Conservation (phyloP, 2,888 invertebrate species). For the Stramonita haemastoma region DNA sequence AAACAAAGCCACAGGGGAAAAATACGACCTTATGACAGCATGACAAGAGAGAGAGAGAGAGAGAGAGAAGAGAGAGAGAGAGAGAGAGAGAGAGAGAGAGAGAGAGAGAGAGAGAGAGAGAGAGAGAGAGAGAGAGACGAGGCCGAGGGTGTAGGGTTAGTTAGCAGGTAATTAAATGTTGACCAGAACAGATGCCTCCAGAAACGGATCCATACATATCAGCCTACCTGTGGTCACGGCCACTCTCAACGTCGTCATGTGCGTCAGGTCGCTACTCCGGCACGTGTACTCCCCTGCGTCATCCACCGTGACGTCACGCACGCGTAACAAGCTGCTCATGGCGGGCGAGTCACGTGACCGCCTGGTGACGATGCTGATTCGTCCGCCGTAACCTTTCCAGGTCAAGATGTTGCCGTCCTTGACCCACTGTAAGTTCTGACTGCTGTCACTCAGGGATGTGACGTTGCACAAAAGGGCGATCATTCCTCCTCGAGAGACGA, state of each 20-base stretch:
- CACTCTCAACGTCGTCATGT: constrained; percentile 34
- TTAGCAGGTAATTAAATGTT: too few relatives aligned
- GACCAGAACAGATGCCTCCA: too few relatives aligned
- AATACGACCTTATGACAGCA: too few relatives aligned
- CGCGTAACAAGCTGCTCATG: constrained; percentile 29
- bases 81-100: too few relatives aligned
- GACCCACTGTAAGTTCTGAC: constrained; percentile 48
- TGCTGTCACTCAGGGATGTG: constrained; percentile 41
- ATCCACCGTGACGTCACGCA: constrained; percentile 38
- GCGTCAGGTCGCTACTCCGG: constrained; percentile 34
- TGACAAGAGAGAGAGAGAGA: too few relatives aligned
- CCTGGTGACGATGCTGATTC: constrained; percentile 33
- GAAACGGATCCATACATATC: too few relatives aligned
- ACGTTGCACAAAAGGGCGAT: constrained; percentile 52
- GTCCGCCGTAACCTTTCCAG: constrained; percentile 33
- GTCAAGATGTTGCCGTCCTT: constrained; percentile 48
- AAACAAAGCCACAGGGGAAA: too few relatives aligned
- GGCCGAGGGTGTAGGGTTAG: too few relatives aligned
- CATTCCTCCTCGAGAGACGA: constrained; percentile 47
- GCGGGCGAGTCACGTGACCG: constrained; percentile 5
- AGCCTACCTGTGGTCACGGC: constrained; percentile 34
- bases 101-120: too few relatives aligned
- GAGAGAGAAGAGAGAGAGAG: too few relatives aligned
- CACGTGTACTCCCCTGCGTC: constrained; percentile 43
- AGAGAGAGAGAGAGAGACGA: too few relatives aligned